A percentile compares a stretch with the other conserved stretches of the same genome.
phyloP scores from a whole-genome alignment of 2,113 vertebrate species.

The Mirza zaza region DNA sequence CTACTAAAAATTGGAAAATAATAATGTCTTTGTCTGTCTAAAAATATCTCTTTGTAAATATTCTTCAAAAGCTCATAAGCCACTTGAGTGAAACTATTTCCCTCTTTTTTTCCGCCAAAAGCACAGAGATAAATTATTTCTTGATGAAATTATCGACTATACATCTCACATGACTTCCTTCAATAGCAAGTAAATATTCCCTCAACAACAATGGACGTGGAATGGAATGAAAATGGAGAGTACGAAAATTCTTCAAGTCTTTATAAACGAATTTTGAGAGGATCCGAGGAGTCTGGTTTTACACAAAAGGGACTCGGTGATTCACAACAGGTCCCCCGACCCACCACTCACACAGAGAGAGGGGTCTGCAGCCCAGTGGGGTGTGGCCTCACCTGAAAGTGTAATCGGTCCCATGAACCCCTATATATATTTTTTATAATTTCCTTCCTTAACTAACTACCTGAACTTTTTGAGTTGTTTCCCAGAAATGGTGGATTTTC shows the following conservation, averaged over 20 bases:
- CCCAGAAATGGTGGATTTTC: too few species aligned
- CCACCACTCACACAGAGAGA: neutral
- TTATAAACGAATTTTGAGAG: slow-evolving; percentile 15
- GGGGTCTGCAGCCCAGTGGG: neutral
- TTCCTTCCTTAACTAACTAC: too few species aligned
- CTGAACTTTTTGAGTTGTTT: too few species aligned
- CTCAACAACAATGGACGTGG: slow-evolving; percentile 51
- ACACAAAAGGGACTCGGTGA: neutral
- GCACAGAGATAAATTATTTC: slow-evolving; percentile 63
- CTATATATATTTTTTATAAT: too few species aligned
- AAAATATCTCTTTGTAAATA: slow-evolving; percentile 74
- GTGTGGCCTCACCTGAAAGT: neutral
- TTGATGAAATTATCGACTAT: slow-evolving; percentile 70
- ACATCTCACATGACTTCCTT: slow-evolving; percentile 39
- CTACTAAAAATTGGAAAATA: slow-evolving; percentile 51
- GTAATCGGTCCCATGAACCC: too few species aligned
- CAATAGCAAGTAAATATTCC: slow-evolving; percentile 66
- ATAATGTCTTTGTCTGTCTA: slow-evolving; percentile 59
- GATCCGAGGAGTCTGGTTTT: neutral
- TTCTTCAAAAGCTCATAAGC: slow-evolving; percentile 64
- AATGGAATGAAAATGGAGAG: slow-evolving; percentile 52
- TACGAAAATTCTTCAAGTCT: slow-evolving; percentile 39
- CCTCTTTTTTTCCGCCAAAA: slow-evolving; percentile 47
- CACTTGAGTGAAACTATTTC: slow-evolving; percentile 46
- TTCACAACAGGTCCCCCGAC: neutral